A percentile compares a stretch with the other conserved stretches of the same genome.
Conservation (phyloP, 2,113 vertebrate genomes). For the Chlorodrepanis virens region DNA sequence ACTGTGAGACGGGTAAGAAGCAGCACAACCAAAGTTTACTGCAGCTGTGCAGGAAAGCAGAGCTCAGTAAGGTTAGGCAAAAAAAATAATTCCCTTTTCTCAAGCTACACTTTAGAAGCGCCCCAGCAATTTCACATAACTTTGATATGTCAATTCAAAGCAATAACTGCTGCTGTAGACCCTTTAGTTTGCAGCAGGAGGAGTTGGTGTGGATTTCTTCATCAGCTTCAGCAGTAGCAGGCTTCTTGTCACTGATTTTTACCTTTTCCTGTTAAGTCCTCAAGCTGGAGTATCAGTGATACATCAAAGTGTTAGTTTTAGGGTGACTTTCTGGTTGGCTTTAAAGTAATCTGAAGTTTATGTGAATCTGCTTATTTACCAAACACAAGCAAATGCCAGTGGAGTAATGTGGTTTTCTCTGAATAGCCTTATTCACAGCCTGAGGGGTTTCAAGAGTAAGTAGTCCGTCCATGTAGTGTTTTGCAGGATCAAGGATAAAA, state of each 20-base stretch:
- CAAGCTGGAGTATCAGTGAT: neutral
- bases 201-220: neutral
- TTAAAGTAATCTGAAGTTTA: neutral
- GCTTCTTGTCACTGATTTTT: neutral
- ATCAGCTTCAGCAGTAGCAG: neutral
- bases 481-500: neutral
- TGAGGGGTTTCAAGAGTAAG: neutral
- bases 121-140: neutral
- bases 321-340: neutral
- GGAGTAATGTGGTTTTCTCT: neutral
- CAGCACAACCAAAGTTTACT: neutral
- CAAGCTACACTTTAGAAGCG: neutral
- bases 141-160: neutral
- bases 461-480: neutral
- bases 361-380: neutral
- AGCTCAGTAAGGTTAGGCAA: neutral
- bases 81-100: neutral
- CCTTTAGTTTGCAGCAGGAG: neutral
- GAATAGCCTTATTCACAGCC: neutral
- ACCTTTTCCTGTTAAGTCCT: neutral
- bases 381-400: neutral
- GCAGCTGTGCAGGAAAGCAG: neutral
- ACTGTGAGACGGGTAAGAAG: slow-evolving; percentile 92
- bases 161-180: neutral
- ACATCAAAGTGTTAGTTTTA: neutral